These are phyloP conservation scores for Illadopsis cleaveri DNA, from an alignment of 2,113 vertebrate species.

Conservation along the genomic window DNA sequence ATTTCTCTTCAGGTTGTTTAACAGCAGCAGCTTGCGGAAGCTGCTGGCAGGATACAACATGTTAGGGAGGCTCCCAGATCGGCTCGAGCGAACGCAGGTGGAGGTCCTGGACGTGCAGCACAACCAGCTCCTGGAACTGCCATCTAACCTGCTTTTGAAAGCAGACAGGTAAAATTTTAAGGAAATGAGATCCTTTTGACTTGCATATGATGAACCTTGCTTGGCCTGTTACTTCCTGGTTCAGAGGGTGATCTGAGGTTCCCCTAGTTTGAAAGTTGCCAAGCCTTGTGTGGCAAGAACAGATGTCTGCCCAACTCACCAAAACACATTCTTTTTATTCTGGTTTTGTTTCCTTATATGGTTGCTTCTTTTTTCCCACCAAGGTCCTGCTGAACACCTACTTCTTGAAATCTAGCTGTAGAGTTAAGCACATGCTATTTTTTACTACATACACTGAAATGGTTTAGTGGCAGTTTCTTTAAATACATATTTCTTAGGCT, in stretches of 20 bases:
- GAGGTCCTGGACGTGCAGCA: slow-evolving; percentile 95
- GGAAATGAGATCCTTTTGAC: not conserved
- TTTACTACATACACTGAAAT: slow-evolving; percentile 9
- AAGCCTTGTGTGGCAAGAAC: slow-evolving; percentile 8
- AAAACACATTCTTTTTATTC: slow-evolving; percentile 14
- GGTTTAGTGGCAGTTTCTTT: slow-evolving; percentile 52
- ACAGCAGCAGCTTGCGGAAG: slow-evolving; percentile 89
- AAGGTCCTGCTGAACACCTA: slow-evolving; percentile 36
- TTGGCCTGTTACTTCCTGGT: not conserved
- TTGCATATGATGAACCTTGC: not conserved
- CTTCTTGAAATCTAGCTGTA: slow-evolving; percentile 41
- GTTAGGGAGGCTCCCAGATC: slow-evolving; percentile 87
- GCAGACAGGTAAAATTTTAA: slow-evolving; percentile 84
- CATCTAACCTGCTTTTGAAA: slow-evolving; percentile 90
- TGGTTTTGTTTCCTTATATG: slow-evolving; percentile 42
- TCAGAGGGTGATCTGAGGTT: slow-evolving; percentile 19
- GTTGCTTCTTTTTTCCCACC: slow-evolving; percentile 22
- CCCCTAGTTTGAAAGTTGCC: not conserved
- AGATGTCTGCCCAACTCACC: slow-evolving; percentile 25
- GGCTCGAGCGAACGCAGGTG: slow-evolving; percentile 86
- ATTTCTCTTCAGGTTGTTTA: slow-evolving; percentile 82
- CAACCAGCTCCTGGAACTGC: slow-evolving; percentile 92
- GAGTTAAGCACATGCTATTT: slow-evolving; percentile 38
- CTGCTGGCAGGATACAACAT: slow-evolving; percentile 90
- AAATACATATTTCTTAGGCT: slow-evolving; percentile 31